These are phyloP conservation scores for Grammomys dolichurus DNA, from an alignment of 2,113 vertebrate species.

Conservation along the genomic window DNA sequence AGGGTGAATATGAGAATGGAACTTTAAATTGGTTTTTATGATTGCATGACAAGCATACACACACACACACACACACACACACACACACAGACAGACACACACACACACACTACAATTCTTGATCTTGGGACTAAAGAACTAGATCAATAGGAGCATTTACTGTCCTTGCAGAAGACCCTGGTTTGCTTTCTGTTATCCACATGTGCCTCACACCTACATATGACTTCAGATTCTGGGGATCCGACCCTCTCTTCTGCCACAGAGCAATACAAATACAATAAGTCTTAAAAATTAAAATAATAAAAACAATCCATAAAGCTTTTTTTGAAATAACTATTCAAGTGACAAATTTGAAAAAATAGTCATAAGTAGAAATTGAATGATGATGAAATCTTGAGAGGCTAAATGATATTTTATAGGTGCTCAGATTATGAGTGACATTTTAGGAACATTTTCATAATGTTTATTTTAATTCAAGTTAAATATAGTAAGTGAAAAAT, in stretches of 20 bases:
- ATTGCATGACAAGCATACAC: background rate
- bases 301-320: background rate
- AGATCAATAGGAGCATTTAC: background rate
- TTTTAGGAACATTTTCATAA: background rate
- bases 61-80: background rate
- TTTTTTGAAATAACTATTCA: background rate
- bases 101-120: background rate
- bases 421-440: background rate
- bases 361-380: background rate
- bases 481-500: background rate
- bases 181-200: background rate
- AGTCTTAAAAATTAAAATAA: background rate
- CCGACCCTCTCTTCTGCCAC: background rate
- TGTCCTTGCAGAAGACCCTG: background rate
- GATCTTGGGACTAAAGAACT: background rate
- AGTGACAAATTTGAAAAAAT: background rate
- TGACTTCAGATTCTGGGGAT: background rate
- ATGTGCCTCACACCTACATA: background rate
- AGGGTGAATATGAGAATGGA: background rate
- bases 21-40: background rate
- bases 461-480: slow-evolving; percentile 19
- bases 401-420: background rate
- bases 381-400: background rate
- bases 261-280: background rate
- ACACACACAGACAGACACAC: background rate